Base-by-base conservation (phyloP, 2,113 vertebrate species). In the Neodontobutis hainanensis region DNA sequence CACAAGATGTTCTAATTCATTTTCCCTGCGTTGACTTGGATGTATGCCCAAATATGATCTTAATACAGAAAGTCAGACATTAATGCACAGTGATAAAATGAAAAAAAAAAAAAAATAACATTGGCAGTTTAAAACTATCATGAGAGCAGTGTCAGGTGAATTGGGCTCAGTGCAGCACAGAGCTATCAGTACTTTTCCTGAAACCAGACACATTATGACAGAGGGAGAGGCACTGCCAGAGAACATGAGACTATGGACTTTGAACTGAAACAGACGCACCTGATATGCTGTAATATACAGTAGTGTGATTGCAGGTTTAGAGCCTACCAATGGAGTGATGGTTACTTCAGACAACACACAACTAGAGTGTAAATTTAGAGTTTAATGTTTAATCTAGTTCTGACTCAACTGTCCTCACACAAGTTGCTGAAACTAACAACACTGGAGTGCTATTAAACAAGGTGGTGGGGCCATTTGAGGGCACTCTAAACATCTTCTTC, bases 111-210 rank as follows among this genome's bases (percentile, higher is more conserved):
- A 42, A 36, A 56, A 38, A 68, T 55, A 69, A 71, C 11, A 40
- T 40, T 61, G 73, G 51, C 63, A 70, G 60, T 65, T 76, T 60
- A 27, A 27, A 84, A 82, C 63, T 69, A 63, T 83, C 15, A 77
- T 81, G 70, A 75, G 76, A 75, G 55, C 6, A 44, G 19, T 35
- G 53, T 34, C 60, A 50, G 42, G 55, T 9, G 36, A 72, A 80
- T 66, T 36, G 38, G 60, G 55, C 45, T 60, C 42, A 4, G 49
- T 27, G 47, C n/a, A 3, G 44, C 59, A 62, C 44, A 40, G 70
- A 65, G 51, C 43, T 11, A 35, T 52, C 16, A 35, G 62, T 62
- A 49, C 65, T 59, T 14, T 14, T 34, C 35, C 19, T 4, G 46
- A 48, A 61, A 60, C 16, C 56, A 61, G 60, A 55, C 61, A 57